Evolutionary conservation across 2,797 vertebrate genomes (phyloP), one percentile per base, ranked within the genome.

Genomic region (Pseudotriccus pelzelni): DNA sequence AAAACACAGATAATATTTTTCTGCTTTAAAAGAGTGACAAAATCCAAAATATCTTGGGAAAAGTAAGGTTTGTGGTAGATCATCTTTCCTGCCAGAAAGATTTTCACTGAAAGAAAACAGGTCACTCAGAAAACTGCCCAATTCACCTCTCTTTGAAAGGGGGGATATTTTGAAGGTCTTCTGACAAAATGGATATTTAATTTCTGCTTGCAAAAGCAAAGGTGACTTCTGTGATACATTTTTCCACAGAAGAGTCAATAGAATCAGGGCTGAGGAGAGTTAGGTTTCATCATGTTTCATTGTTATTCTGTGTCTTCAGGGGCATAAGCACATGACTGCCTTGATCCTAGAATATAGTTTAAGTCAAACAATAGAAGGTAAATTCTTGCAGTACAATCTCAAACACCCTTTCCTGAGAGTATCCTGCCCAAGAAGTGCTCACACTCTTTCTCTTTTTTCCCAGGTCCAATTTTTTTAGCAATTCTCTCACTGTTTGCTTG

Each of bases 401-500:
- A 53, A 67, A 64, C 44, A 88, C 34, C 52, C 19, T 77, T 93
- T 93, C 37, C 83, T 80, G 73, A 83, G 85, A 91, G 23, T 16
- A 46, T 60, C n/a, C 53, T 93, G 66, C 60, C 49, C 83, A 83
- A 74, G 37, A 70, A 95, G 20, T 53, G 12, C 10, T 85, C 49
- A 20, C 34, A 83, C 4, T 34, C 9, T 76, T 34, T 59, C 6
- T 44, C 69, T 67, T 74, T 87, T 74, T 52, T 52, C 62, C 47
- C 80, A 84, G 21, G 36, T 25, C 20, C 15, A 43, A 44, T 21
- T n/a, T 93, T 67, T 75, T 62, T 8, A 66, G 46, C 43, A 90
- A 76, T 95, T 79, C 16, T 76, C n/a, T 92, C 23, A 7, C 53
- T 78, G 32, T 90, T 88, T 93, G 11, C 70, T 84, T 94, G 90